These are phyloP conservation scores for Drosophila seguyi DNA, from an alignment of 1,140 invertebrate genomes.

Conservation along the genomic window DNA sequence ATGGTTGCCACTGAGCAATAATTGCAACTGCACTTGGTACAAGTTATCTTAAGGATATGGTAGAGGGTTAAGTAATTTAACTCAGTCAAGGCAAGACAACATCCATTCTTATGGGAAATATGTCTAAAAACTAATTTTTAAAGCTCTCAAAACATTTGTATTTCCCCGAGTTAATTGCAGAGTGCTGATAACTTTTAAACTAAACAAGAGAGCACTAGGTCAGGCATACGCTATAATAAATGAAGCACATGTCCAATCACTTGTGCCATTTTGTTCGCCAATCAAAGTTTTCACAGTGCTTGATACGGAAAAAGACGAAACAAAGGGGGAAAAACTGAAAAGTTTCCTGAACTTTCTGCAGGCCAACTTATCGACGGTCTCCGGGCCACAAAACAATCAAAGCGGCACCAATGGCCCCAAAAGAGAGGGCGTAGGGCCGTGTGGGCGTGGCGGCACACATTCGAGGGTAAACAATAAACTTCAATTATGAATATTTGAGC, in stretches of 20 bases:
- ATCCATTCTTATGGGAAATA: not conserved
- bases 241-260: constrained; percentile 55
- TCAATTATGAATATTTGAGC: constrained; percentile 79
- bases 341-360: constrained; percentile 45
- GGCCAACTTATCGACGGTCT: constrained; percentile 53
- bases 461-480: constrained; percentile 72
- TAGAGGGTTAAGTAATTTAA: not conserved
- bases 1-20: constrained; percentile 6
- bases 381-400: constrained; percentile 74
- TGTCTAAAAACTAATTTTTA: not conserved
- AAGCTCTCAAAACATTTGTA: not conserved
- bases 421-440: not conserved
- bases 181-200: constrained; percentile 8
- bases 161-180: constrained; percentile 3
- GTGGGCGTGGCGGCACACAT: constrained; percentile 43
- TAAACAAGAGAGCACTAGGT: constrained; percentile 6
- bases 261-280: constrained; percentile 52
- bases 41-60: not conserved
- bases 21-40: not conserved
- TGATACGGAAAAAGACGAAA: constrained; percentile 18
- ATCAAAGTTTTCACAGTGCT: constrained; percentile 42
- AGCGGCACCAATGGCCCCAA: constrained; percentile 35
- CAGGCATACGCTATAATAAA: constrained; percentile 19
- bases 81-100: not conserved
- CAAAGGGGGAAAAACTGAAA: constrained; percentile 33